These are phyloP conservation scores for Eupeodes luniger DNA, from an alignment of 2,888 invertebrate species.

Conservation along the genomic window DNA sequence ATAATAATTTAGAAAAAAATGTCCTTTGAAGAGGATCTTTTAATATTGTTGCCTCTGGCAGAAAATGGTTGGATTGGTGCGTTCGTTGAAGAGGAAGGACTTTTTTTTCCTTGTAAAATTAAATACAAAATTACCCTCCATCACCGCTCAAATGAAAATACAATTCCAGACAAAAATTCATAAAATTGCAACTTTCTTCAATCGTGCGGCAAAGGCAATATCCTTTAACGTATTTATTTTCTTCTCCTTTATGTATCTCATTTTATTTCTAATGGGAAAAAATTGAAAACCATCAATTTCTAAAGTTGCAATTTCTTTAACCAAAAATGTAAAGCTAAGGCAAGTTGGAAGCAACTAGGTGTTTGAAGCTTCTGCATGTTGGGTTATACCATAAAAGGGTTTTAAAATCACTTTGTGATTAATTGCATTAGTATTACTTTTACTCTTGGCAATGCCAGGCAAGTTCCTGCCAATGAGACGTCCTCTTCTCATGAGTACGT, in stretches of 20 bases:
- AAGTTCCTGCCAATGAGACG: slow-evolving; percentile 11
- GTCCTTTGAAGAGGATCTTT: neutral
- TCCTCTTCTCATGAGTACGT: neutral
- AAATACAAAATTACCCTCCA: neutral
- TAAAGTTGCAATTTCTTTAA: slow-evolving; percentile 27
- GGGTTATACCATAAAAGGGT: slow-evolving; percentile 47
- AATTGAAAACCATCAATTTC: slow-evolving; percentile 31
- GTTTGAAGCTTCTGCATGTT: neutral
- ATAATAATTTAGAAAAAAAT: slow-evolving; percentile 8
- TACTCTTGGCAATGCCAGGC: slow-evolving; percentile 35
- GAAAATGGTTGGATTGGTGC: neutral
- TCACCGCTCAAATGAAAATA: neutral
- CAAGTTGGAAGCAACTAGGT: slow-evolving; percentile 19
- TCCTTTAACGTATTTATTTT: neutral
- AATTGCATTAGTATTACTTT: slow-evolving; percentile 69
- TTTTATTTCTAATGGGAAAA: neutral
- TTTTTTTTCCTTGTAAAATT: neutral
- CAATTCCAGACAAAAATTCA: neutral
- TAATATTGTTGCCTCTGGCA: neutral
- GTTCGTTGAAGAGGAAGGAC: slow-evolving; percentile 1
- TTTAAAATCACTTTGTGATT: slow-evolving; percentile 66
- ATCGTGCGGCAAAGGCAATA: slow-evolving; percentile 4
- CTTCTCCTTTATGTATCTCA: neutral
- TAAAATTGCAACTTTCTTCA: slow-evolving; percentile 9
- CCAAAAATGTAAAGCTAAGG: slow-evolving; percentile 10